phyloP scores from a whole-genome alignment of 2,113 vertebrate species.

The Carettochelys insculpta region DNA sequence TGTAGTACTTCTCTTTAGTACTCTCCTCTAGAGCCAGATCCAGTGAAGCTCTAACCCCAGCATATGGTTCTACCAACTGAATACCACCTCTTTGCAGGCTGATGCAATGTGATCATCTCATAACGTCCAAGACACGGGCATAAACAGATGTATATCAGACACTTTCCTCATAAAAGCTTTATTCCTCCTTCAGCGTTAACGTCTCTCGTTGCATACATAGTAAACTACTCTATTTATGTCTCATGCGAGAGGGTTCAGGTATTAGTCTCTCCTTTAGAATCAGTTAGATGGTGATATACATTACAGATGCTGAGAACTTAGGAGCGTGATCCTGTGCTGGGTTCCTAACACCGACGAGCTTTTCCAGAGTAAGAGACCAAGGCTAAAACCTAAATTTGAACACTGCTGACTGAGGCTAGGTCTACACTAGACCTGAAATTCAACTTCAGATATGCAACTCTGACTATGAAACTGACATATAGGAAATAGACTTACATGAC shows the following conservation, averaged over 20 bases:
- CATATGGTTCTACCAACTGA: neutral
- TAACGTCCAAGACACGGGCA: neutral
- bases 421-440: too few relatives aligned
- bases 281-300: neutral
- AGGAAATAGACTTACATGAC: too few relatives aligned
- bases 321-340: neutral
- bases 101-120: neutral
- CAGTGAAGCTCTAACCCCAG: too few relatives aligned
- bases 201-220: neutral
- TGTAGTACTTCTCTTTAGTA: neutral
- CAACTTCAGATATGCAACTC: too few relatives aligned
- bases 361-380: neutral
- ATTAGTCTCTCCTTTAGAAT: neutral
- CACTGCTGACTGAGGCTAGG: neutral
- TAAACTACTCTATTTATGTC: neutral
- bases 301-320: fast-evolving
- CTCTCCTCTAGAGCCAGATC: neutral
- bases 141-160: neutral
- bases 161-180: neutral
- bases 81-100: neutral
- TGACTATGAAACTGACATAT: too few relatives aligned
- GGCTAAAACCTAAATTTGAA: too few relatives aligned
- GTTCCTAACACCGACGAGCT: neutral
- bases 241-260: fast-evolving
- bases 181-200: neutral